These are phyloP conservation scores for Rhagium mordax DNA, from an alignment of 2,888 invertebrate genomes.

Conservation along the genomic window DNA sequence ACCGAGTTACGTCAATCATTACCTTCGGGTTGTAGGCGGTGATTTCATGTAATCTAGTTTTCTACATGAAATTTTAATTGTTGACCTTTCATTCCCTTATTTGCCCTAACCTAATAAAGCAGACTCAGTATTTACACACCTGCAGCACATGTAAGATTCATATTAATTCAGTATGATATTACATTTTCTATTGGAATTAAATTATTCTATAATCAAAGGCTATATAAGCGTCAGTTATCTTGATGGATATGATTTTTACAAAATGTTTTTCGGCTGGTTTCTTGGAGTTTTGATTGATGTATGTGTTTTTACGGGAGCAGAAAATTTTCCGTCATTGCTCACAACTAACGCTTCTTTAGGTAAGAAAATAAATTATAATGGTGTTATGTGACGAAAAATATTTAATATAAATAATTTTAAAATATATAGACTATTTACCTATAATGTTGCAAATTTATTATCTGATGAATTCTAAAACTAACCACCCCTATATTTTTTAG, in stretches of 20 bases:
- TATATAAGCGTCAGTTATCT: conserved; percentile 38
- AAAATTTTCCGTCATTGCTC: conserved; percentile 82
- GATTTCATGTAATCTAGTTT: conserved; percentile 42
- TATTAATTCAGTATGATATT: conserved; percentile 49
- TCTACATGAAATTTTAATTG: conserved; percentile 51
- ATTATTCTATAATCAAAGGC: conserved; percentile 44
- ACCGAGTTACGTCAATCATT: conserved; percentile 49
- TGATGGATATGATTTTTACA: conserved; percentile 24
- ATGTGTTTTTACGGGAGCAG: conserved; percentile 53
- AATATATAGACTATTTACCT: no score
- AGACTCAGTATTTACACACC: conserved; percentile 38
- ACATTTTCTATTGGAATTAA: conserved; percentile 50
- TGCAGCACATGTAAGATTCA: conserved; percentile 47
- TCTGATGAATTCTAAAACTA: no score
- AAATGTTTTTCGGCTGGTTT: conserved; percentile 43
- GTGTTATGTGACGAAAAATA: neutral
- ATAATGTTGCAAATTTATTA: no score
- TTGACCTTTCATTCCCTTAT: conserved; percentile 46
- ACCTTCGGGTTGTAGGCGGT: conserved; percentile 16
- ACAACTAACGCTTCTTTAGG: conserved; percentile 84
- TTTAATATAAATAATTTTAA: no score
- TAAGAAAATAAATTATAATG: conserved; percentile 63
- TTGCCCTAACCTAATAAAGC: conserved; percentile 32
- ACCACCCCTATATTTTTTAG: conserved; percentile 72
- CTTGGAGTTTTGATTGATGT: conserved; percentile 41